Conservation (phyloP, 2,888 invertebrate genomes). For the Petrolisthes cinctipes region DNA sequence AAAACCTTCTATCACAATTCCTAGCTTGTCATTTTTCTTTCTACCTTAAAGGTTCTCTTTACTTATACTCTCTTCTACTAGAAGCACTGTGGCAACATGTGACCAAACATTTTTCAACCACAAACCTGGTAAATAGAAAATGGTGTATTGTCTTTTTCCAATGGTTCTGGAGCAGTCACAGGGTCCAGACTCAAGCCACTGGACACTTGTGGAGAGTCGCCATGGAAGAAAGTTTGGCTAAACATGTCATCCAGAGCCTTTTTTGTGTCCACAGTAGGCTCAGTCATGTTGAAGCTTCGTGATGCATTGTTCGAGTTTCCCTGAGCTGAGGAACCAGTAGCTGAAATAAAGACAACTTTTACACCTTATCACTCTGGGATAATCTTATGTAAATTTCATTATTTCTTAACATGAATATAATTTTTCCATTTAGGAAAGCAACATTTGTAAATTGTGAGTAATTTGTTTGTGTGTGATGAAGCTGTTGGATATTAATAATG, state of each 20-base stretch:
- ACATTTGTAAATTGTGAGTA: background rate
- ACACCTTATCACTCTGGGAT: background rate
- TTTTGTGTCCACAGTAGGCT: slow-evolving; percentile 47
- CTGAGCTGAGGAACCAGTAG: background rate
- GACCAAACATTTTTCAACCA: background rate
- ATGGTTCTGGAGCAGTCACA: background rate
- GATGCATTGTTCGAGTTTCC: slow-evolving; percentile 24
- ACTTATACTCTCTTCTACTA: too few species aligned
- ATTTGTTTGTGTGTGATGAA: too few species aligned
- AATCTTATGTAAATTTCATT: background rate
- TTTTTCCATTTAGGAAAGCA: background rate
- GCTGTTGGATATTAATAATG: too few species aligned
- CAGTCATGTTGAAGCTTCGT: slow-evolving; percentile 36
- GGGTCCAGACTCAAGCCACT: background rate
- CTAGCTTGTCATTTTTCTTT: too few species aligned
- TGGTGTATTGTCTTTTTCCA: background rate
- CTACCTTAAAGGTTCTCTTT: too few species aligned
- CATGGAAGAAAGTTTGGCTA: slow-evolving; percentile 13
- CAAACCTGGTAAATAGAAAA: slow-evolving; percentile 42
- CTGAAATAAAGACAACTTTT: slow-evolving; percentile 3
- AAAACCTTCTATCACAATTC: too few species aligned
- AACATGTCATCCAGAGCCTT: slow-evolving; percentile 35
- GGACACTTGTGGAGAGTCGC: slow-evolving; percentile 11
- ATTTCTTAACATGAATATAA: background rate
- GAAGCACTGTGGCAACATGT: background rate